phyloP scores from a whole-genome alignment of 2,888 invertebrate genomes.

The Congeria kusceri region DNA sequence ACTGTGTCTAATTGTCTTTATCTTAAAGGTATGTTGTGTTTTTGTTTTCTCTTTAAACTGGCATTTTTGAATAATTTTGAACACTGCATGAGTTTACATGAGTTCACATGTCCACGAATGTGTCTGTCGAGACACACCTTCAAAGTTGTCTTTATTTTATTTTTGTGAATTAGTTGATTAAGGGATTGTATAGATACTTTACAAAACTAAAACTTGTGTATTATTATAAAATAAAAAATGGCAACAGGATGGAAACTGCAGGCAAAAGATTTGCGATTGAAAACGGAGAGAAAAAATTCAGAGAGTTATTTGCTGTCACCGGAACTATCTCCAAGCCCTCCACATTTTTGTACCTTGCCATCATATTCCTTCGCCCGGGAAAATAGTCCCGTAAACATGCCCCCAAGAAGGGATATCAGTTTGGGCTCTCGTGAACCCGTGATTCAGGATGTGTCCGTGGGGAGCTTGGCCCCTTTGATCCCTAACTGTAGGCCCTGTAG shows the following conservation, averaged over 20 bases:
- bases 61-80: too few relatives aligned
- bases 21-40: background rate
- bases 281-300: conserved; percentile 34
- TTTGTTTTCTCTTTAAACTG: background rate
- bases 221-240: too few relatives aligned
- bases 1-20: too few relatives aligned
- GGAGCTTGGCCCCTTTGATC: conserved; percentile 28
- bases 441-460: background rate
- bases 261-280: conserved; percentile 19
- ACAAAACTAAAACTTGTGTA: too few relatives aligned
- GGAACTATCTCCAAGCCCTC: conserved; percentile 44
- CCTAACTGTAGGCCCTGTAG: conserved; percentile 9
- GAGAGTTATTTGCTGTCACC: conserved; percentile 53
- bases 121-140: too few relatives aligned
- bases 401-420: background rate
- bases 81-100: too few relatives aligned
- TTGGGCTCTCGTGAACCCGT: background rate
- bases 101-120: too few relatives aligned
- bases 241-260: conserved; percentile 24
- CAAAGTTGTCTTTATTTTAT: too few relatives aligned
- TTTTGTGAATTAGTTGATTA: too few relatives aligned
- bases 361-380: conserved; percentile 39
- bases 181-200: too few relatives aligned
- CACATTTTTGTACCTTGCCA: conserved; percentile 26
- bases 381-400: conserved; percentile 1